Base-by-base conservation (phyloP, 1,140 invertebrate genomes). In the Lithobius niger region DNA sequence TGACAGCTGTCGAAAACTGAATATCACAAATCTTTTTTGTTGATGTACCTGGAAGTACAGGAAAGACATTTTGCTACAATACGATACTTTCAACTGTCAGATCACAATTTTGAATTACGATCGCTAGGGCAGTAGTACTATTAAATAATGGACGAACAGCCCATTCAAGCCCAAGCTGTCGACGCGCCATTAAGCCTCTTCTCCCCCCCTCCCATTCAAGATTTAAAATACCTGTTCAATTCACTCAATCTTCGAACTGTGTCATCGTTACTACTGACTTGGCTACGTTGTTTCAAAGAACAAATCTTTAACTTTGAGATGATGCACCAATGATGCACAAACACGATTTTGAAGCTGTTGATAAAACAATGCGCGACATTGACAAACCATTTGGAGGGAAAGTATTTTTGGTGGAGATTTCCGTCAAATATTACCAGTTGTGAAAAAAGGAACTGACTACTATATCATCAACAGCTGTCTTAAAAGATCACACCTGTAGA, bases 381-480 rank as follows among this genome's bases (percentile, higher is more conserved):
- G 10, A 47, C 6, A 21, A 47, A 47, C 44, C 44, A 47, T 47
- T 47, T 47, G 10, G 44, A 13, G 44, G 22, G 10, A 22, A 18
- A 47, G 44, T 22, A 13, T 47, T 47, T 47, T 47, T 47, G 44
- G 19, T 47, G 44, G 44, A 47, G 19, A 47, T 47, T 47, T 47
- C 44, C 10, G 22, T 10, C 19, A 47, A 22, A 47, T 47, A 22
- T 47, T 47, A 47, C 44, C 44, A 15, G 44, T n/a, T 47, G 44
- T 13, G 6, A 47, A 47, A 47, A 21, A 13, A 6, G 44, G 15
- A 47, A 6, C 13, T 21, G 44, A 47, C 22, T 47, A 10, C 31
- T 10, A 36, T 36, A 36, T 36, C 10, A 36, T 36, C 10, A 36
- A 36, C 31, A 36, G n/a, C 31, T 36, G 31, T 36, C n/a, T 36